Conservation (phyloP, 2,113 vertebrate genomes). For the Motacilla alba region DNA sequence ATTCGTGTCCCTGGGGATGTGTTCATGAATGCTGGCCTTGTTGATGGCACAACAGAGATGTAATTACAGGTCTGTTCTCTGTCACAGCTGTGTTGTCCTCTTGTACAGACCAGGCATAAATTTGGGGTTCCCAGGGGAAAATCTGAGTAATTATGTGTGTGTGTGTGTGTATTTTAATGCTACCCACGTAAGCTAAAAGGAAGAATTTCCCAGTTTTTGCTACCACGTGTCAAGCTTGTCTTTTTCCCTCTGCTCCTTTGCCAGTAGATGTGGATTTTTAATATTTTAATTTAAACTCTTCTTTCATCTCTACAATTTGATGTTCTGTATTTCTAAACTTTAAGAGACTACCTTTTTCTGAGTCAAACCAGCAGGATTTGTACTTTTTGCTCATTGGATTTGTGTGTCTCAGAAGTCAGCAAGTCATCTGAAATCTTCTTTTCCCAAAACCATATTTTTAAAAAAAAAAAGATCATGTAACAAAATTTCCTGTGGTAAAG, state of each 20-base stretch:
- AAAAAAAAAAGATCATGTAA: neutral
- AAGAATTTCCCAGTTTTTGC: neutral
- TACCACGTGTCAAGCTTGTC: neutral
- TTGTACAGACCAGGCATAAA: neutral
- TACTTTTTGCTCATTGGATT: neutral
- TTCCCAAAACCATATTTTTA: neutral
- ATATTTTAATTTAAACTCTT: neutral
- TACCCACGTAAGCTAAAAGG: neutral
- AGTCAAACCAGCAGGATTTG: neutral
- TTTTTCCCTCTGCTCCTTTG: neutral
- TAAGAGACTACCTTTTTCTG: neutral
- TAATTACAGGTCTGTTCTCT: conserved; percentile 27
- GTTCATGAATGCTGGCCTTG: neutral
- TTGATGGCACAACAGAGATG: conserved; percentile 27
- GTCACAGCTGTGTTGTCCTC: neutral
- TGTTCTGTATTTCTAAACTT: neutral
- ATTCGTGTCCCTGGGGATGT: neutral
- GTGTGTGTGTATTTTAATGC: neutral
- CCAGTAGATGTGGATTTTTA: neutral
- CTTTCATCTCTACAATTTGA: neutral
- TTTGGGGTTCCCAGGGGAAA: neutral
- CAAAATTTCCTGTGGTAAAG: neutral
- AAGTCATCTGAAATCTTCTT: neutral
- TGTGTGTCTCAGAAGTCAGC: neutral
- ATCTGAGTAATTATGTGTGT: neutral